Evolutionary conservation across 1,140 invertebrate species (phyloP).

Genomic region (Brachionus angularis): DNA sequence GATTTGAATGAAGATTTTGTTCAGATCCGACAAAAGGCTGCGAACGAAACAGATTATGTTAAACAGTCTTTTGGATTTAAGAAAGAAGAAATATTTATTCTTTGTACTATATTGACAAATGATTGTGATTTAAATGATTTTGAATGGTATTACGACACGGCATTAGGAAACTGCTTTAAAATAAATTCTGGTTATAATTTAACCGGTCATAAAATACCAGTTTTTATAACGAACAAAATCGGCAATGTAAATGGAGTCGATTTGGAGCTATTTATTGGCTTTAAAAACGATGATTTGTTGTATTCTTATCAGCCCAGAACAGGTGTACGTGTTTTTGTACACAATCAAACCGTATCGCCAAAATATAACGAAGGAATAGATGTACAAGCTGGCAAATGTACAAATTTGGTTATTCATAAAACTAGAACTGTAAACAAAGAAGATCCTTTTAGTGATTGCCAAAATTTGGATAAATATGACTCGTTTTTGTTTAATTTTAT

Average conservation of each 20-base stretch:
- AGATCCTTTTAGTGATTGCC: background rate
- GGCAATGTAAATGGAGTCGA: background rate
- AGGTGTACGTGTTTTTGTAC: background rate
- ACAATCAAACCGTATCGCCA: background rate
- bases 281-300: background rate
- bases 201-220: background rate
- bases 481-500: background rate
- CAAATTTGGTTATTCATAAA: background rate
- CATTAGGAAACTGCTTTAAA: background rate
- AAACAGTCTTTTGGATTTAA: too few relatives aligned
- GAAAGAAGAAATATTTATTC: too few relatives aligned
- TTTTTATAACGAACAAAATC: too few relatives aligned
- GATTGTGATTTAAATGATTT: background rate
- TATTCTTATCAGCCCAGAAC: background rate
- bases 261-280: constrained; percentile 9
- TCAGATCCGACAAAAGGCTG: too few relatives aligned
- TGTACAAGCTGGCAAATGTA: background rate
- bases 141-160: background rate
- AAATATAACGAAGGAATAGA: background rate
- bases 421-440: constrained; percentile 3
- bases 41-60: too few relatives aligned
- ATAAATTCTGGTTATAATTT: background rate
- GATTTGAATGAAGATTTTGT: too few relatives aligned
- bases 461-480: background rate
- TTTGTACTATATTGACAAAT: too few relatives aligned